Evolutionary conservation across 2,888 invertebrate species (phyloP), one percentile per base, ranked within the genome.

Genomic region (Cheilosia grossa): DNA sequence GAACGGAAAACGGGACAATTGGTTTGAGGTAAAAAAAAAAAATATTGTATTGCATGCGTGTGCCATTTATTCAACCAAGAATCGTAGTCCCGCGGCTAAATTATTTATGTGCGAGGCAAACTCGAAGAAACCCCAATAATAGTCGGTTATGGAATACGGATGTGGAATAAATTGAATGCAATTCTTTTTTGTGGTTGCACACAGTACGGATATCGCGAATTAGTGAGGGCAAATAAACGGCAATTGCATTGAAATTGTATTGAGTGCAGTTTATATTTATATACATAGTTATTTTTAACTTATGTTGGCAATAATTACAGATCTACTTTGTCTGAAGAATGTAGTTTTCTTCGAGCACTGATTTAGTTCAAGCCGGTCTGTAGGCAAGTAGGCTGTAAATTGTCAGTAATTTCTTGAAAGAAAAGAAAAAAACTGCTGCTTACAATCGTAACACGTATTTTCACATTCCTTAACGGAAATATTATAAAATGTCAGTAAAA

Each of bases 101-200:
- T 73, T 66, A 75, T 75, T 66, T 64, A 58, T 58, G 54, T 37
- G 64, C 13, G 42, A 17, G 27, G n/a, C 27, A n/a, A 49, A 19
- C 51, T 67, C 59, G 73, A 82, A 79, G 73, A 69, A 63, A 67
- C 47, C 54, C 69, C 78, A 73, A 83, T 79, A 63, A 67, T 51
- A 69, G 40, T 64, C 63, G 67, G 13, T 69, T 73, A 63, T 19
- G 53, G 47, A 63, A 56, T 42, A 10, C 17, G 67, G 30, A 69
- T 73, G 63, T 53, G 37, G 33, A 83, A 83, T 79, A 74, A 73
- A 74, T 79, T 83, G 53, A 69, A 58, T 79, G 51, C 37, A 4
- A 13, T 37, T 63, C 24, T 67, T 78, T 53, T 67, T 61, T 78
- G 82, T 9, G 72, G 78, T 42, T 47, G n/a, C 19, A 40, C 51